Base-by-base conservation (phyloP, 2,113 vertebrate genomes). In the Alectura lathami region DNA sequence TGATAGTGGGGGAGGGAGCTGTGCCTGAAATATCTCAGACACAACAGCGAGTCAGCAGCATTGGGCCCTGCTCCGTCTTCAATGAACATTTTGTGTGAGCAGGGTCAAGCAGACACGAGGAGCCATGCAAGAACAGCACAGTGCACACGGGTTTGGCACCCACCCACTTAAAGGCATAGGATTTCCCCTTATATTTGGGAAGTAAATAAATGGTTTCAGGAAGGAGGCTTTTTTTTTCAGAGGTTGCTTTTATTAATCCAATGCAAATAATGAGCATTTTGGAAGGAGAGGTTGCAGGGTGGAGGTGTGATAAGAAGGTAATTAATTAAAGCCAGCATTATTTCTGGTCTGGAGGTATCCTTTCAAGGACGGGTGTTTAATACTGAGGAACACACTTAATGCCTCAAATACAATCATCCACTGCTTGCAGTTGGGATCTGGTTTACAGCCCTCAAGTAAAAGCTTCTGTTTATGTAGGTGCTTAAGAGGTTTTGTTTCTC, bases 1-100 rank as follows among this genome's bases (percentile, higher is more conserved):
- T 11, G 22, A 21, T 10, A 5, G 17, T 6, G 66, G 56, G 50
- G 68, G 64, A 66, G 83, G 40, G 26, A 92, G 22, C 60, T 22
- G 38, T 0, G 64, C 81, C 92, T 72, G 72, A 88, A 96, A 79
- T 93, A 92, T 81, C 96, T 86, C 96, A 95, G 91, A 93, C 92
- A 91, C 89, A 89, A 73, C 54, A 96, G 86, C 30, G 0, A 73
- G 59, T 75, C 81, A 68, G 56, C 51, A 69, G 93, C 89, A 74
- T 30, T 29, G 53, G 63, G 83, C 75, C 51, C 48, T 17, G 48
- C 67, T 95, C 75, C 8, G 2, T 60, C 89, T 91, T 96, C 95
- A 96, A 79, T 84, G 96, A 72, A 17, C 60, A 54, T 73, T 91
- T 76, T 94, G 94, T 96, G 48, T 26, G 48, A 90, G 83, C 3